Evolutionary conservation across 1,140 invertebrate species (phyloP), one percentile per base, ranked within the genome.

Genomic region (Holcopasites calliopsidis): DNA sequence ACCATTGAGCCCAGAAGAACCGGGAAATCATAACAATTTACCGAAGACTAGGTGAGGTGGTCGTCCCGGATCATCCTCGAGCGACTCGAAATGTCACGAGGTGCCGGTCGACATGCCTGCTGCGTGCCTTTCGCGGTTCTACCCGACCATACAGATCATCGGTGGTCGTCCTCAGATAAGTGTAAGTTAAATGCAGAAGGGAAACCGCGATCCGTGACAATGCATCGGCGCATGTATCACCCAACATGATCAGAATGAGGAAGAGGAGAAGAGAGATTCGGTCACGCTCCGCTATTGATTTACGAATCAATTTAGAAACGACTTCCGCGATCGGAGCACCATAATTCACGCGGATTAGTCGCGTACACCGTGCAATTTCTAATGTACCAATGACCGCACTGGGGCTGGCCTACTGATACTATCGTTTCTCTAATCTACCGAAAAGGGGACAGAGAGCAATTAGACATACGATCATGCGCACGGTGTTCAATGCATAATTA

Each of bases 51-150:
- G 7, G 16, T 31, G 21, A 35, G 28, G 0, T 21, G 40, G 38
- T 52, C 28, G 58, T 33, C 31, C 23, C 33, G 42, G 42, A 52
- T n/a, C 47, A 42, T 61, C 64, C 35, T 70, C 55, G 52, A 76
- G 52, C 44, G 23, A 69, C 16, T 66, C 35, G 66, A 76, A 70
- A 76, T 70, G 73, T 75, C 72, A 75, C 54, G 73, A 76, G 73
- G 55, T 70, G 42, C 65, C 28, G 65, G 44, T 23, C 73, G 55
- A 70, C 65, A 18, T 75, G 72, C 72, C 58, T 75, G 35, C 33
- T 68, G 72, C 72, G 64, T 75, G 62, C 52, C 72, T 75, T 55
- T 75, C 68, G 44, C 55, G 44, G 44, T 40, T 71, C 52, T 31
- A 57, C 31, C 57, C 62, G 35, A 4, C 13, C 38, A 54, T 26